Evolutionary conservation across 2,113 vertebrate genomes (phyloP).

Genomic region (Nothocercus nigrocapillus): DNA sequence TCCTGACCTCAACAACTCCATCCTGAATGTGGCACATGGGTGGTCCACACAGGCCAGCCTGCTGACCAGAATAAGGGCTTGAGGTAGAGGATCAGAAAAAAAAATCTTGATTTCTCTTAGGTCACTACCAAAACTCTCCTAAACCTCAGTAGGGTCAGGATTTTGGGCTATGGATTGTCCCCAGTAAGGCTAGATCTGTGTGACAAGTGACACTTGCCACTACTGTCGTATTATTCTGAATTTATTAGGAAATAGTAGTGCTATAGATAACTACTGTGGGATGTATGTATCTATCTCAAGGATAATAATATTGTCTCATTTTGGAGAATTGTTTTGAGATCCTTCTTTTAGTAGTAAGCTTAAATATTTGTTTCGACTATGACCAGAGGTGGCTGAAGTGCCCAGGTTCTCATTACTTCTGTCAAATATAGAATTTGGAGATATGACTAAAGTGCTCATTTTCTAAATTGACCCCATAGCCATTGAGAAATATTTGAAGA

Average conservation of each 20-base stretch:
- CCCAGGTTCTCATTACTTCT: background rate
- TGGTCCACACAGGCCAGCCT: background rate
- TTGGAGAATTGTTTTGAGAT: background rate
- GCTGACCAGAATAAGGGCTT: background rate
- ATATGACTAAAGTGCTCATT: background rate
- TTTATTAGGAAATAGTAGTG: background rate
- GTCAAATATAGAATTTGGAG: background rate
- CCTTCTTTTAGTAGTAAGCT: background rate
- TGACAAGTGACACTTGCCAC: background rate
- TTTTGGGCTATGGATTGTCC: background rate
- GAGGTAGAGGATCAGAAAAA: background rate
- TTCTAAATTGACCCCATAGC: background rate
- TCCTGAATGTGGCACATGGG: accelerated
- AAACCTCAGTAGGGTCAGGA: accelerated
- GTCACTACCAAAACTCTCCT: background rate
- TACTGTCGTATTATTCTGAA: background rate
- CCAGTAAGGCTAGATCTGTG: background rate
- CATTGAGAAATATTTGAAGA: background rate
- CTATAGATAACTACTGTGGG: background rate
- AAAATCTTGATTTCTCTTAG: background rate
- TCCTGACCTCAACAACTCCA: background rate
- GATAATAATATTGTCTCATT: background rate
- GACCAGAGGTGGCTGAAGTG: background rate
- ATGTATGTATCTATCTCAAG: background rate
- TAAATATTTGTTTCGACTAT: background rate